Evolutionary conservation across 2,797 vertebrate species (phyloP), one percentile per base, ranked within the genome.

Genomic region (Phrynocephalus vlangalii): DNA sequence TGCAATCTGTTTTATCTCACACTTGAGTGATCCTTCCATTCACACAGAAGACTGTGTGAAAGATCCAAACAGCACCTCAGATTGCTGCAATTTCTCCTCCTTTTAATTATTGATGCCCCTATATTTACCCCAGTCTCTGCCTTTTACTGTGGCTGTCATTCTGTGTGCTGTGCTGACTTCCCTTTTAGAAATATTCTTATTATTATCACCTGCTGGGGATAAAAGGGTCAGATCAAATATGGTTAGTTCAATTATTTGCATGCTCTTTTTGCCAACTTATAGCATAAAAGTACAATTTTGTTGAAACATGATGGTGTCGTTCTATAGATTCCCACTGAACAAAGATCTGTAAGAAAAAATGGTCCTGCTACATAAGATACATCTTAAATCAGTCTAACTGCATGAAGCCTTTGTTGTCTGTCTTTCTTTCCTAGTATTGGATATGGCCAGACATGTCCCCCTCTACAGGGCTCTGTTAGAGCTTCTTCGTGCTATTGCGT

Each of bases 381-480:
- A 30, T 77, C 30, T 78, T 9, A 33, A 22, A 26, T 50, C 22
- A 52, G n/a, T 63, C 33, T 63, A 48, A 22, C 16, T 30, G 6
- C 10, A 3, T 70, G 7, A 8, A 72, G 2, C 30, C 91, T 78
- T 38, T 70, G 13, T 90, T 60, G 91, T 24, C 70, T 72, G 11
- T 7, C 84, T 81, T 83, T 68, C 50, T 30, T 38, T 80, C 83
- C 4, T 87, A 99, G 99, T 99, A 90, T 93, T 99, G 93, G 99
- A 99, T 90, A 99, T 99, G 99, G 99, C 99, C 1, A 98, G 99
- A 50, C 99, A 99, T 0, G 99, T 99, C 80, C 99, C 99, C 1
- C 97, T 99, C 20, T 99, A 99, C 86, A 97, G 99, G 38, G 98
- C 99, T 1, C 96, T 99, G 26, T 95, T 99, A 82, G 99, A 99